Percentiles rank a stretch among this genome's conserved stretches.
phyloP scores from a whole-genome alignment of 2,888 invertebrate species.

The Drosophila helvetica region DNA sequence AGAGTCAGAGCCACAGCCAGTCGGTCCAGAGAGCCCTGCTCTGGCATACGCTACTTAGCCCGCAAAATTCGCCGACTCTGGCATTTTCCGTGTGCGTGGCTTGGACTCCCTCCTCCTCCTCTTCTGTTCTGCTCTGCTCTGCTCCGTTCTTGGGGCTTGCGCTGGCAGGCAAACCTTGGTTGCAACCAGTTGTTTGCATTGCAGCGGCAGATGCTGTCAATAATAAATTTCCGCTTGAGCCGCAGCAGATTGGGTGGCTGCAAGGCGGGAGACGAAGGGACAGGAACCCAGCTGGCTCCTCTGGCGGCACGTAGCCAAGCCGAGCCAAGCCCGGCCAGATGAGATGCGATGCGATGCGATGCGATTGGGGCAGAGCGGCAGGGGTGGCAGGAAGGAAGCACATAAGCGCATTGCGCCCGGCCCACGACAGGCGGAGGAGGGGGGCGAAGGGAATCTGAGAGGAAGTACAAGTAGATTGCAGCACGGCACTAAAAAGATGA shows the following conservation, averaged over 20 bases:
- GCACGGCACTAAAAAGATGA: conserved; percentile 75
- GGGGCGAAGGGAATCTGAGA: not conserved
- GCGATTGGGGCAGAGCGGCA: not conserved
- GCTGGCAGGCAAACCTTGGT: conserved; percentile 32
- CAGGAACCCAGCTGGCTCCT: conserved; percentile 37
- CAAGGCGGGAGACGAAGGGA: conserved; percentile 12
- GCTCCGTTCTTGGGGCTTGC: not conserved
- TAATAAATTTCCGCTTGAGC: conserved; percentile 81
- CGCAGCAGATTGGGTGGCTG: conserved; percentile 70
- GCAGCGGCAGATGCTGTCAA: conserved; percentile 79
- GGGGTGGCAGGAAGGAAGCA: conserved; percentile 65
- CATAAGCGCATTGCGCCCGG: conserved; percentile 73
- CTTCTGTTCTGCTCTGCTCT: not conserved
- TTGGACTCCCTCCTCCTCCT: not conserved
- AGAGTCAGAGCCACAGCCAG: conserved; percentile 20
- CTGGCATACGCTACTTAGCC: conserved; percentile 67
- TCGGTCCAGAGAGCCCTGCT: not conserved
- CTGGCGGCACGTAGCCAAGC: conserved; percentile 36
- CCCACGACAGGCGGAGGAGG: conserved; percentile 24
- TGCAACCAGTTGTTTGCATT: conserved; percentile 69
- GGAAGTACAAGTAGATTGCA: conserved; percentile 44
- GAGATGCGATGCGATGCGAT: conserved; percentile 3
- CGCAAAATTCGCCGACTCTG: conserved; percentile 67
- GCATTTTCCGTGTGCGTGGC: conserved; percentile 41
- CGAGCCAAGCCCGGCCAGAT: not conserved